Conservation (phyloP, 2,113 vertebrate genomes). For the Corythornis cristatus region DNA sequence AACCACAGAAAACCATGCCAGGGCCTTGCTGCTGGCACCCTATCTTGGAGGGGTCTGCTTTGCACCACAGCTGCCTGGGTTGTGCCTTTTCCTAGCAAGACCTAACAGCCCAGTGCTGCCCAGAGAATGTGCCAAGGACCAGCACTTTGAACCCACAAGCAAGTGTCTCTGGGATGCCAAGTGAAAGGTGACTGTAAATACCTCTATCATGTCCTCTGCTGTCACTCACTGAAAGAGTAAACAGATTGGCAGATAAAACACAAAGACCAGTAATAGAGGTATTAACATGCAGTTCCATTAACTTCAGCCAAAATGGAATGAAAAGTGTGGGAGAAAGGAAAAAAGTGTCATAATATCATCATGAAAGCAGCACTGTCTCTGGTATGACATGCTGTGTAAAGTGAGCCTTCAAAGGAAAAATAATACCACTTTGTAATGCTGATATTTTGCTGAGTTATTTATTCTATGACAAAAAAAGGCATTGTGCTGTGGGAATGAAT, state of each 20-base stretch:
- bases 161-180: neutral
- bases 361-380: conserved; percentile 34
- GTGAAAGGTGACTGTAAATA: neutral
- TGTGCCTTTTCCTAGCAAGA: neutral
- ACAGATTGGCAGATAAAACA: neutral
- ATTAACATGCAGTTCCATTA: neutral
- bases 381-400: conserved; percentile 23
- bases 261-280: neutral
- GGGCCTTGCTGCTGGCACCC: rapidly evolving
- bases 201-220: neutral
- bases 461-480: conserved; percentile 47
- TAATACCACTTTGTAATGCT: conserved; percentile 49
- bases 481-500: conserved; percentile 6
- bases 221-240: neutral
- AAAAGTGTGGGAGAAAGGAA: neutral
- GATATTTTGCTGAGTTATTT: conserved; percentile 59
- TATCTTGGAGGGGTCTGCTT: neutral
- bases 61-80: neutral
- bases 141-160: neutral
- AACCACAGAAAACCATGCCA: neutral
- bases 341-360: neutral
- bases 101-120: rapidly evolving
- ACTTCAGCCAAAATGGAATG: conserved; percentile 14
- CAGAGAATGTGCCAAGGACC: neutral
- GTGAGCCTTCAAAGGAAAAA: conserved; percentile 60